Percentiles rank a stretch among this genome's conserved stretches.
phyloP scores from a whole-genome alignment of 2,113 vertebrate genomes.

The Stigmatopora nigra region DNA sequence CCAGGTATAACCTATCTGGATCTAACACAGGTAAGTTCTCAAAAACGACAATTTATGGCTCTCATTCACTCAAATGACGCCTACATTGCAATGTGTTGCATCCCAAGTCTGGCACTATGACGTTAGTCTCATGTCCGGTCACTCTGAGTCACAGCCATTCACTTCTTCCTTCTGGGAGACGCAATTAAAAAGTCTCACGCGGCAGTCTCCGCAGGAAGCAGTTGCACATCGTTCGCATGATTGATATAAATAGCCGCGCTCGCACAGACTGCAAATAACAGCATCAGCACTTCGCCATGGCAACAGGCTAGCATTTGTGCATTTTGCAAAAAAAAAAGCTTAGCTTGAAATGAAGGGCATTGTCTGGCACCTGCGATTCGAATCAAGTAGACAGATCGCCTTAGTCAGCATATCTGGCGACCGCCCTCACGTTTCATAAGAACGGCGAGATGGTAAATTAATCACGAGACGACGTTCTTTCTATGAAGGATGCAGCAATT shows the following conservation, averaged over 20 bases:
- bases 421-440: not conserved
- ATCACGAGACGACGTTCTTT: not conserved
- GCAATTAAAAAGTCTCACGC: not conserved
- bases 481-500: not conserved
- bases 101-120: not conserved
- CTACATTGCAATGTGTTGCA: not conserved
- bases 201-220: conserved; percentile 26
- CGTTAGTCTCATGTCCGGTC: conserved; percentile 12
- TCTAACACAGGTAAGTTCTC: conserved; percentile 85
- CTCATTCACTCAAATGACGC: conserved; percentile 1
- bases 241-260: conserved; percentile 48
- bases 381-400: not conserved
- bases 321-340: conserved; percentile 20
- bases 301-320: conserved; percentile 40
- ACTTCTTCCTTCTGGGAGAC: conserved; percentile 30
- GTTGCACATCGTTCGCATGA: conserved; percentile 25
- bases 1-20: conserved; percentile 90
- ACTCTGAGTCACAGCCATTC: conserved; percentile 7
- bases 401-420: conserved; percentile 20
- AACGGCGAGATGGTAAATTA: not conserved
- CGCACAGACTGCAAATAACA: conserved; percentile 24
- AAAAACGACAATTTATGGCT: not conserved
- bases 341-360: not conserved
- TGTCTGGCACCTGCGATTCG: not conserved
- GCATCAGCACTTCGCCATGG: conserved; percentile 49